Evolutionary conservation across 2,797 vertebrate species (phyloP).

Genomic region (Arvicola amphibius): DNA sequence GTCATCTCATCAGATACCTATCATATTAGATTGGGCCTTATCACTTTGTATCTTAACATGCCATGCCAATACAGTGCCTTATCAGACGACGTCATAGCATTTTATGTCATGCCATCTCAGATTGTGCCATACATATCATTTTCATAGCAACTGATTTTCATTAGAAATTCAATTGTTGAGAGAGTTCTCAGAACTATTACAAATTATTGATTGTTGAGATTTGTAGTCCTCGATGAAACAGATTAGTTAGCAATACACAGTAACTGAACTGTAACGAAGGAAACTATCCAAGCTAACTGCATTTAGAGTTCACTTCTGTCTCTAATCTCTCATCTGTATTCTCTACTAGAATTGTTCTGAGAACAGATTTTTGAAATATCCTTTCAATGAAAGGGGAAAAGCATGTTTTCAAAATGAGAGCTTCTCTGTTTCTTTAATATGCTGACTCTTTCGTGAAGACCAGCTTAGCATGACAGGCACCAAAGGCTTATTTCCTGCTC

Average conservation of each 20-base stretch:
- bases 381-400: conserved; percentile 36
- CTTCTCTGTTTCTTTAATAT: conserved; percentile 15
- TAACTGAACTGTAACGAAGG: conserved; percentile 17
- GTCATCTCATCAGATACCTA: background rate
- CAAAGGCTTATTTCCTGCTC: conserved; percentile 31
- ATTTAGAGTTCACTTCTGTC: background rate
- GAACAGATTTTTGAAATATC: conserved; percentile 8
- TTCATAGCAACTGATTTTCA: background rate
- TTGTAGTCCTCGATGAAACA: conserved; percentile 52
- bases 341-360: conserved; percentile 6
- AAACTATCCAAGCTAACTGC: background rate
- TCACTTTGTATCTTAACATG: background rate
- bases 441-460: conserved; percentile 49
- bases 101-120: background rate
- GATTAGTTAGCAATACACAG: conserved; percentile 63
- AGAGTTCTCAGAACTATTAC: conserved; percentile 64
- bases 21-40: background rate
- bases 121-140: background rate
- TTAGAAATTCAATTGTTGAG: conserved; percentile 49
- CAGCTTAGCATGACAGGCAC: background rate
- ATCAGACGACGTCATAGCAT: background rate
- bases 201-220: conserved; percentile 49
- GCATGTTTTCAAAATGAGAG: background rate
- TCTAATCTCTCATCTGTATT: background rate
- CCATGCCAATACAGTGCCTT: background rate